A percentile compares a stretch with the other conserved stretches of the same genome.
Evolutionary conservation across 2,888 invertebrate species (phyloP).

Genomic region (Lithophane semibrunnea): DNA sequence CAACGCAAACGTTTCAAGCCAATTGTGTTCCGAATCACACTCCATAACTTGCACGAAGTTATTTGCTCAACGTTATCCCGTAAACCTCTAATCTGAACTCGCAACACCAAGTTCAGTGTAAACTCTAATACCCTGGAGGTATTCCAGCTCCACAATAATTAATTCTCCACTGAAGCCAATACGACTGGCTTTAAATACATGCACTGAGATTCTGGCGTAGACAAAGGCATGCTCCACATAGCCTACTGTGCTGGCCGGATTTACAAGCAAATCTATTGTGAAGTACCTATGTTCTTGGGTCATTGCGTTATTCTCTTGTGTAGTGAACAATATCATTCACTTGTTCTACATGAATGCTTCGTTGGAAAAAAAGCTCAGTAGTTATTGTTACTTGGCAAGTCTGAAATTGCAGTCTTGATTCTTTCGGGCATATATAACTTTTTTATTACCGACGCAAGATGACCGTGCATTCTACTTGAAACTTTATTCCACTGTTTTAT

Average conservation of each 20-base stretch:
- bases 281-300: constrained; percentile 31
- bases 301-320: constrained; percentile 34
- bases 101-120: constrained; percentile 59
- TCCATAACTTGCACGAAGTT: constrained; percentile 50
- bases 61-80: constrained; percentile 56
- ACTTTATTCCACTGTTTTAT: constrained; percentile 1
- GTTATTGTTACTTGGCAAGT: constrained; percentile 20
- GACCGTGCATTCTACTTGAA: constrained; percentile 6
- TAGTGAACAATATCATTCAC: constrained; percentile 25
- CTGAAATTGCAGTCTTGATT: constrained; percentile 21
- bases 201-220: constrained; percentile 39
- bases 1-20: constrained; percentile 38
- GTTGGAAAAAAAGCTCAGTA: constrained; percentile 21
- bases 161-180: constrained; percentile 68
- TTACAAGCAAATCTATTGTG: constrained; percentile 56
- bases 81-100: constrained; percentile 60
- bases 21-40: constrained; percentile 52
- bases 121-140: constrained; percentile 62
- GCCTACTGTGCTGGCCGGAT: constrained; percentile 35
- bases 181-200: constrained; percentile 57
- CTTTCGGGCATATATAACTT: background rate
- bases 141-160: constrained; percentile 67
- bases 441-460: background rate
- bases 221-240: constrained; percentile 57
- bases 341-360: constrained; percentile 28